These are phyloP conservation scores for Spermophilus dauricus DNA, from an alignment of 2,113 vertebrate genomes.

Conservation along the genomic window DNA sequence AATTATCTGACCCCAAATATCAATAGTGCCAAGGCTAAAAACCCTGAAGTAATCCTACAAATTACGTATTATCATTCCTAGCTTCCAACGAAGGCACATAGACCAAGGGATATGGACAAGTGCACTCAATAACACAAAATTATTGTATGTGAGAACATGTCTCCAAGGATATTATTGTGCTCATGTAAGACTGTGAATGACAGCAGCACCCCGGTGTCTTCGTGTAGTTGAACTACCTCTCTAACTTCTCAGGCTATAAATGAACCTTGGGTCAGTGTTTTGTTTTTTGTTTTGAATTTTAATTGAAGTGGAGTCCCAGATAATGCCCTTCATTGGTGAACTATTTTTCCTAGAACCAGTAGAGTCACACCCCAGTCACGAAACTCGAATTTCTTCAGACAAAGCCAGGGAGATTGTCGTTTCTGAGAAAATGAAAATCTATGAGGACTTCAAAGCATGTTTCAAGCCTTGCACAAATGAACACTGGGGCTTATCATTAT, in stretches of 20 bases:
- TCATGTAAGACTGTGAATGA: background rate
- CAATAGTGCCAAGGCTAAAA: background rate
- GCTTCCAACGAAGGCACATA: background rate
- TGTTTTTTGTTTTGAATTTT: constrained; percentile 55
- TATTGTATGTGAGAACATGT: background rate
- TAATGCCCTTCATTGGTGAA: background rate
- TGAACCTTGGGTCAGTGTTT: background rate
- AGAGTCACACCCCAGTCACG: background rate
- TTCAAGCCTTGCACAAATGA: constrained; percentile 60
- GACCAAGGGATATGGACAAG: background rate
- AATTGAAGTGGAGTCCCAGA: background rate
- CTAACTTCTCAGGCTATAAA: constrained; percentile 37
- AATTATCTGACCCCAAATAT: background rate
- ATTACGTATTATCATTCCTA: background rate
- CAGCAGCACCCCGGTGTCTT: background rate
- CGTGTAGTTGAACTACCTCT: background rate
- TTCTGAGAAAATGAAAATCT: constrained; percentile 68
- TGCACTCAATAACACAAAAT: background rate
- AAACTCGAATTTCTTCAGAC: constrained; percentile 53
- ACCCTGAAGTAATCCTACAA: background rate
- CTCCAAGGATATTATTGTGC: no score
- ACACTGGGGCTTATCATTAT: constrained; percentile 57
- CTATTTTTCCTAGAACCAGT: constrained; percentile 6
- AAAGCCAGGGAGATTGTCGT: background rate
- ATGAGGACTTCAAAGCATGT: background rate